These are phyloP conservation scores for Bursaphelenchus okinawaensis DNA, from an alignment of 2,888 invertebrate genomes.

Conservation along the genomic window DNA sequence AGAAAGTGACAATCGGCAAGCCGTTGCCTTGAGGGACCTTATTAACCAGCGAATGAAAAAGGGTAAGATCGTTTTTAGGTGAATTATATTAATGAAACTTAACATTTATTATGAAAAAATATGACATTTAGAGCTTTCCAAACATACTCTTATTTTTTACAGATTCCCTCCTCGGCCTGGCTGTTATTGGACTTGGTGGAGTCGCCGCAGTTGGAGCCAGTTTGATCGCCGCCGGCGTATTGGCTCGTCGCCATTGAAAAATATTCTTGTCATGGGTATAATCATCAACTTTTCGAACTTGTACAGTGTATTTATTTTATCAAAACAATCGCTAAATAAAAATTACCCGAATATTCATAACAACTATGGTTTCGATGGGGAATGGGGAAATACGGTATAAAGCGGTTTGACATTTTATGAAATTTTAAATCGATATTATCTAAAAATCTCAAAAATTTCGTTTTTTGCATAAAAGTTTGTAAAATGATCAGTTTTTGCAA, in stretches of 20 bases:
- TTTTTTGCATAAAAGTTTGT: too few species aligned
- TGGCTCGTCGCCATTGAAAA: conserved; percentile 20
- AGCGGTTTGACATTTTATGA: not conserved
- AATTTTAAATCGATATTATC: not conserved
- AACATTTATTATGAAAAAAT: not conserved
- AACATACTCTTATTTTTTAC: conserved; percentile 2
- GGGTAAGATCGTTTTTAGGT: conserved; percentile 60
- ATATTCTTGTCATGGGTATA: not conserved
- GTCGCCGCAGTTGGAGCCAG: conserved; percentile 45
- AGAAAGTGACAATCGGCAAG: conserved; percentile 83
- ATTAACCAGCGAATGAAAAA: conserved; percentile 85
- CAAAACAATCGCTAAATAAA: not conserved
- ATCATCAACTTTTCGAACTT: not conserved
- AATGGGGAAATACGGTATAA: not conserved
- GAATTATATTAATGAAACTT: not conserved
- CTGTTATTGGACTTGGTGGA: conserved; percentile 45
- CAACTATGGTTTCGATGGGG: too few species aligned
- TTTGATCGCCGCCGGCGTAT: conserved; percentile 38
- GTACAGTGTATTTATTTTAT: not conserved
- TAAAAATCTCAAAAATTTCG: too few species aligned
- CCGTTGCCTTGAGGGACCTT: conserved; percentile 71
- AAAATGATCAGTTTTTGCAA: too few species aligned
- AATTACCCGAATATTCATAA: not conserved
- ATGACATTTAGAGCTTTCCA: too few species aligned
- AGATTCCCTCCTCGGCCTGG: conserved; percentile 54